Base-by-base conservation (phyloP, 2,113 vertebrate genomes). In the Phaetusa simplex region DNA sequence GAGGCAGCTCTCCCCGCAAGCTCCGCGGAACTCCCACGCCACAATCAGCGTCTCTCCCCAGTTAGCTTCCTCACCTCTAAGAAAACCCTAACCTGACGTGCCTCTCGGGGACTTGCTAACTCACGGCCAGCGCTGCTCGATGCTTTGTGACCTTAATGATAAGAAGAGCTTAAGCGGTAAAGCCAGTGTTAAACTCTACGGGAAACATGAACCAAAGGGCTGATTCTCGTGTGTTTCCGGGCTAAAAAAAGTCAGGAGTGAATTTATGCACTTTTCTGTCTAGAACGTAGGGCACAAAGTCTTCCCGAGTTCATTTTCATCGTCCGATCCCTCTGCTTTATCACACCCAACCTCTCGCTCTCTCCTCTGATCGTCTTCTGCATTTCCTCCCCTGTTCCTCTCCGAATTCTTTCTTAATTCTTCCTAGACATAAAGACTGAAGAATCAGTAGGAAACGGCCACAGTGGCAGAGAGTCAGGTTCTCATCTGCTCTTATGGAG, bases 71-170 rank as follows among this genome's bases (percentile, higher is more conserved):
- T 2, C 4, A 8, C 53, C 34, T 1, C 6, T 4, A 26, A 47
- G 73, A 16, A 22, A 82, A 50, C 3, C 4, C n/a, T 4, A 1
- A 32, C 6, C 2, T 0, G 8, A 14, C 0, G 1, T 12, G 3
- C 5, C 45, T 12, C 50, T 26, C 50, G 17, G 53, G 43, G 67
- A 4, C 7, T 2, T 32, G 53, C 53, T 32, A 29, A 6, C 24
- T 53, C 23, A 8, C 1, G 2, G 0, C 22, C 66, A 32, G 83
- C 9, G 3, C 47, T 16, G 45, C 16, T 16, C 8, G 14, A 6
- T 14, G n/a, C 69, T n/a, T 14, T 18, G 7, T 5, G 47, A 61
- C 40, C 82, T 29, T 12, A 8, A 42, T 10, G 73, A 21, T 9
- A 12, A 42, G 83, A 58, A 50, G 38, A 42, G 88, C 55, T 42